Evolutionary conservation across 2,113 vertebrate species (phyloP).

Genomic region (Hemiscyllium ocellatum): DNA sequence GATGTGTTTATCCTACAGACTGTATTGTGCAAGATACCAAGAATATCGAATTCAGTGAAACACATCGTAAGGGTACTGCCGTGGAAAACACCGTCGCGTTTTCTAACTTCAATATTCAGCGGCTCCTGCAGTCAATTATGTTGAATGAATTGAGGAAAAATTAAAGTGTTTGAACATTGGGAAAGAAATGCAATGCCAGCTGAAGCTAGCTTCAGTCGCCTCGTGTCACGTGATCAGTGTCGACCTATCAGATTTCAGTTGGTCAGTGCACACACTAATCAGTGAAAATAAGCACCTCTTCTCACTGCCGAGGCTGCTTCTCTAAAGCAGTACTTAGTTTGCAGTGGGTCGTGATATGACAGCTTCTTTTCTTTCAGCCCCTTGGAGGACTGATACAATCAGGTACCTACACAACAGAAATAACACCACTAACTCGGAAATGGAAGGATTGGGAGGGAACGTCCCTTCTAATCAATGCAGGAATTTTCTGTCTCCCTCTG

Average conservation of each 20-base stretch:
- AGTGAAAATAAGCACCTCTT: constrained; percentile 44
- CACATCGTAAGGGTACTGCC: background rate
- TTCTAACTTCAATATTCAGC: background rate
- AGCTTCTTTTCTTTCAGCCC: constrained; percentile 28
- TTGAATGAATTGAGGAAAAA: background rate
- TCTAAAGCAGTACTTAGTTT: constrained; percentile 38
- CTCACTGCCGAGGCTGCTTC: constrained; percentile 40
- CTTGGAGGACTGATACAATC: constrained; percentile 39
- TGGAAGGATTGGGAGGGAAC: constrained; percentile 61
- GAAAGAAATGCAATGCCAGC: background rate
- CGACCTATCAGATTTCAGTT: constrained; percentile 44
- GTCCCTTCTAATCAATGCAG: constrained; percentile 56
- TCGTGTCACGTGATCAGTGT: constrained; percentile 46
- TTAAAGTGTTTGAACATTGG: background rate
- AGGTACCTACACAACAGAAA: constrained; percentile 43
- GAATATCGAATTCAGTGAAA: background rate
- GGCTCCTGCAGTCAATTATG: background rate
- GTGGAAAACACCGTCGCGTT: background rate
- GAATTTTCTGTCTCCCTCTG: constrained; percentile 57
- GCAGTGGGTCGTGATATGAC: constrained; percentile 37
- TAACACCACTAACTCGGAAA: constrained; percentile 59
- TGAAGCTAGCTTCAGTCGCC: constrained; percentile 31
- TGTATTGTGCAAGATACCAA: background rate
- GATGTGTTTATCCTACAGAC: background rate
- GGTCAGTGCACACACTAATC: constrained; percentile 44